phyloP scores from a whole-genome alignment of 2,797 vertebrate genomes.

The Lacerta bilineata region DNA sequence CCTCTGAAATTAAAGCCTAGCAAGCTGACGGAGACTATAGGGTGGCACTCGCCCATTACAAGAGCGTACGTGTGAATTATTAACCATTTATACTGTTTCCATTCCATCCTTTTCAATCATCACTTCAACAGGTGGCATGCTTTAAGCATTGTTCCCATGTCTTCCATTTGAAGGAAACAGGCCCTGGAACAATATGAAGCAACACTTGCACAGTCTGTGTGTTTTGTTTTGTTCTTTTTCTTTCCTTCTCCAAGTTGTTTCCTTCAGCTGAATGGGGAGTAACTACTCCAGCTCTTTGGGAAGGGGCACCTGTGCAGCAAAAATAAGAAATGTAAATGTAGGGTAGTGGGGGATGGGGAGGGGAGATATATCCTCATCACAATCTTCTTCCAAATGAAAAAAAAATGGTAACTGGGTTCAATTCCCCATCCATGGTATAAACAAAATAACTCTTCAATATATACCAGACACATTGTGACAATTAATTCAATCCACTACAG shows the following conservation, averaged over 20 bases:
- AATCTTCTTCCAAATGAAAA: background rate
- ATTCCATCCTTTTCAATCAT: slow-evolving; percentile 50
- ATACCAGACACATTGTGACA: background rate
- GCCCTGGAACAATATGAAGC: slow-evolving; percentile 57
- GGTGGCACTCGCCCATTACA: slow-evolving; percentile 36
- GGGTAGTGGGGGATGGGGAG: slow-evolving; percentile 4
- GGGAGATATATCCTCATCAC: background rate
- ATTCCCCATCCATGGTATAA: background rate
- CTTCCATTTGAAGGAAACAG: slow-evolving; percentile 69
- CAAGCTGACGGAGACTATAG: slow-evolving; percentile 50
- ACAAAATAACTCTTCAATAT: background rate
- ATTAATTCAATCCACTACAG: background rate
- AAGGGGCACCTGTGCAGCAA: slow-evolving; percentile 87
- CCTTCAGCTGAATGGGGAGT: slow-evolving; percentile 79
- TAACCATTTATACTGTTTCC: slow-evolving; percentile 58
- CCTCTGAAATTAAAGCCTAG: slow-evolving; percentile 47
- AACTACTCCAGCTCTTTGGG: slow-evolving; percentile 92
- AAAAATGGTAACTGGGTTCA: background rate
- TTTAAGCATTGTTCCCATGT: slow-evolving; percentile 57
- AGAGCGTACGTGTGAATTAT: slow-evolving; percentile 57
- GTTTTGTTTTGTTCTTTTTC: no score
- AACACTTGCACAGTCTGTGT: slow-evolving; percentile 57
- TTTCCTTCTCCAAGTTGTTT: slow-evolving; percentile 52
- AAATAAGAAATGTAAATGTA: slow-evolving; percentile 33
- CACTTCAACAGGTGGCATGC: slow-evolving; percentile 21